Base-by-base conservation (phyloP, 2,888 invertebrate species). In the Craniophora ligustri region DNA sequence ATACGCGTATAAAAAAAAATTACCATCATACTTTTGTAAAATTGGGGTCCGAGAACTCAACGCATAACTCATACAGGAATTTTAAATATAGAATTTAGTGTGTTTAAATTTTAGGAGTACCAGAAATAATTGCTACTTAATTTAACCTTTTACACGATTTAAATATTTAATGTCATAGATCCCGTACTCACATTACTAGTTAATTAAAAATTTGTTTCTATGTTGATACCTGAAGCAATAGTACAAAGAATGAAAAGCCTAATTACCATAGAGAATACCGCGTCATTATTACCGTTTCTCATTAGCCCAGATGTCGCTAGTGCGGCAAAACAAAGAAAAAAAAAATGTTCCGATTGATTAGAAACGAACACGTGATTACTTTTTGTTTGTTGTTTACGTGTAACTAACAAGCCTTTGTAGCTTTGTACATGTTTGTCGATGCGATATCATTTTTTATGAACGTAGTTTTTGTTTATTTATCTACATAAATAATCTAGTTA, bases 271-370 rank as follows among this genome's bases (percentile, higher is more conserved):
- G 50, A 67, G 26, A 42, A 42, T 36, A n/a, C 36, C 61, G 44
- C 49, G 62, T 55, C 50, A 50, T 38, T 45, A 10, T 18, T 32
- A 46, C 42, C 51, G 67, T 34, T 39, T 66, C 45, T 67, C 36
- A 55, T 67, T 62, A 51, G 13, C 11, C 47, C 34, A 66, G 62
- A 66, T 67, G 65, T 49, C 55, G 54, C 34, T 21, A 61, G 45
- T 54, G 53, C 16, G 1, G 38, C 46, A 21, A 34, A 54, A 53
- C 39, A 30, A 42, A 15, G 36, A 28, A 58, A 65, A 28, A 58
- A 65, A 65, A 62, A 59, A 16, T 7, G 51, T 64, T 60, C 67
- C 44, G 36, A 3, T 26, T 26, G 28, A 48, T 40, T 35, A 51
- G 8, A 3, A 5, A 1, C 4, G 5, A 36, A 45, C 67, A 60